Evolutionary conservation across 2,113 vertebrate species (phyloP), one percentile per base, ranked within the genome.

Genomic region (Channa argus): DNA sequence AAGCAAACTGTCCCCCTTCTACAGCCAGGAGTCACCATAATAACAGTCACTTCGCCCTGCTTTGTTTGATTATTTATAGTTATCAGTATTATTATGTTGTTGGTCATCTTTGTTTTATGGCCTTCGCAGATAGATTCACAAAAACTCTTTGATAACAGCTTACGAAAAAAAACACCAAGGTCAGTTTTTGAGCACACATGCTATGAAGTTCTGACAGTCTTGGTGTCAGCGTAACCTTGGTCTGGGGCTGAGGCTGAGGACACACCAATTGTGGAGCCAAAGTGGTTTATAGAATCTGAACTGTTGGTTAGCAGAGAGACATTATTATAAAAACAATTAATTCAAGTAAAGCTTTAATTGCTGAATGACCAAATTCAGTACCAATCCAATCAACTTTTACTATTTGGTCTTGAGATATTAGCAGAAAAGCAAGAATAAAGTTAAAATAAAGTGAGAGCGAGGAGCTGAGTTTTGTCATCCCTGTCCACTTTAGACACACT

Each of bases 401-500:
- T 61, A 70, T 82, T 84, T 73, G 34, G 62, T 79, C 55, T 63
- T 15, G 63, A 80, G 50, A 66, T 58, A 46, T 36, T 47, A 63
- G 49, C n/a, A 51, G 8, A 55, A 60, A 52, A 46, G 24, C 14
- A 69, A 68, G 34, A 61, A 61, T 8, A 41, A 47, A 47, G 7
- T 68, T 70, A 3, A 43, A 51, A 62, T 52, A 9, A 52, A 36
- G 33, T 24, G 6, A 46, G 38, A 5, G 4, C 49, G 3, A 69
- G 51, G 36, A 11, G 45, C 37, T 39, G 43, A 72, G 44, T 67
- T 81, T 77, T 78, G 43, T 72, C 63, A 13, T 77, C 54, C 66
- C 58, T 78, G 65, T 64, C 77, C 50, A 79, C 66, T 55, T 92
- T 94, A 93, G 91, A 89, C 92, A 91, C 91, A 74, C 85, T 83